phyloP scores from a whole-genome alignment of 2,797 vertebrate species.

The Pantherophis vulpinus region DNA sequence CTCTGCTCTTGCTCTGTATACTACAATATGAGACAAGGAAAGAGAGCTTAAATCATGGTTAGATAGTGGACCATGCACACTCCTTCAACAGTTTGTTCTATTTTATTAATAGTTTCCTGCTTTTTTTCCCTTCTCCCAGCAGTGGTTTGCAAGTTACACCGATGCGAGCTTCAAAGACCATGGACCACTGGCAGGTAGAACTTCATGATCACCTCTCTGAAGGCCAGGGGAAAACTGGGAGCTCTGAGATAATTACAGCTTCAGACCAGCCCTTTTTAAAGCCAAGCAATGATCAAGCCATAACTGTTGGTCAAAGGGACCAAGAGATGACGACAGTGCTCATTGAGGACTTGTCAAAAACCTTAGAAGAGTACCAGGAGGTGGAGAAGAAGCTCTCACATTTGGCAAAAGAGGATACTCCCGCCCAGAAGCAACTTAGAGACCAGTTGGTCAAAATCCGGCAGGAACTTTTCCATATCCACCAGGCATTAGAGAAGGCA shows the following conservation, averaged over 20 bases:
- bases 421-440: constrained; percentile 85
- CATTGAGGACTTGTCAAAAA: constrained; percentile 84
- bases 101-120: background rate
- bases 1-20: no score
- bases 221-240: constrained; percentile 54
- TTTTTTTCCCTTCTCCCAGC: background rate
- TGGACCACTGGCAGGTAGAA: constrained; percentile 70
- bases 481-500: constrained; percentile 84
- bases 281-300: constrained; percentile 47
- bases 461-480: constrained; percentile 89
- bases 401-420: constrained; percentile 78
- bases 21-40: background rate
- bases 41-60: background rate
- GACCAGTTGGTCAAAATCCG: constrained; percentile 92
- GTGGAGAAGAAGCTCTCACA: constrained; percentile 86
- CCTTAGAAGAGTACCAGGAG: constrained; percentile 87
- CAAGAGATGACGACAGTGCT: constrained; percentile 73
- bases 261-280: constrained; percentile 19
- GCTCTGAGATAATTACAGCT: constrained; percentile 12
- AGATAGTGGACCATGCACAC: background rate
- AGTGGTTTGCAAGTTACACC: constrained; percentile 65
- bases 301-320: constrained; percentile 46
- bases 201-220: constrained; percentile 43
- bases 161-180: constrained; percentile 54
- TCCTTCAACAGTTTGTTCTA: background rate